phyloP scores from a whole-genome alignment of 2,797 vertebrate genomes.

The Meda fulgida region DNA sequence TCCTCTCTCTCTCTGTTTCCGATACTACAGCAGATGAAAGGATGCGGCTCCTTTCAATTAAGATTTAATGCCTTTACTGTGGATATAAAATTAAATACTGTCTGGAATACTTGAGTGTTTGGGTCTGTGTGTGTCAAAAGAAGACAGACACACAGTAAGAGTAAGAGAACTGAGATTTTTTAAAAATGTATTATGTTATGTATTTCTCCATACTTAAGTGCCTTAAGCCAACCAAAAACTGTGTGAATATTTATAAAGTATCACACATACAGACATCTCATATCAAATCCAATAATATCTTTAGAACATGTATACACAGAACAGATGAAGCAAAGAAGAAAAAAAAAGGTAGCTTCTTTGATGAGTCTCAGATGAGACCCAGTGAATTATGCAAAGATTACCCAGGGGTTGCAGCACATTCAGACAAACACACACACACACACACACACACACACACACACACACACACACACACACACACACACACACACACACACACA shows the following conservation, averaged over 20 bases:
- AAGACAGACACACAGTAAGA: background rate
- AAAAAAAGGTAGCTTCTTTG: conserved; percentile 38
- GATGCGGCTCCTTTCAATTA: conserved; percentile 30
- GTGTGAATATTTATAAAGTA: background rate
- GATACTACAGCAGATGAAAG: conserved; percentile 35
- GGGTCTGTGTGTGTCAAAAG: background rate
- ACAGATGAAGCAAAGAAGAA: conserved; percentile 19
- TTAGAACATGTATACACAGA: background rate
- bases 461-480: conserved; percentile 10
- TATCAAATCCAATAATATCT: background rate
- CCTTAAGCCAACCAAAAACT: background rate
- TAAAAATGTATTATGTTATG: background rate
- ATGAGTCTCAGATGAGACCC: conserved; percentile 38
- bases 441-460: background rate
- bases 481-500: conserved; percentile 18
- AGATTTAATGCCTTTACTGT: conserved; percentile 24
- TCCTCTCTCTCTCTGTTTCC: conserved; percentile 15
- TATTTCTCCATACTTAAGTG: background rate
- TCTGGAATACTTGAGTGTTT: conserved; percentile 11
- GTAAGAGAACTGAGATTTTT: background rate
- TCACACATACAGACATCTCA: background rate
- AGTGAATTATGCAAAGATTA: conserved; percentile 55
- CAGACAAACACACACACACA: conserved; percentile 8
- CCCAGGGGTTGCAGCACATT: conserved; percentile 35
- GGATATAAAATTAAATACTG: conserved; percentile 12